Base-by-base conservation (phyloP, 1,140 invertebrate species). In the Saxidomus purpurata region DNA sequence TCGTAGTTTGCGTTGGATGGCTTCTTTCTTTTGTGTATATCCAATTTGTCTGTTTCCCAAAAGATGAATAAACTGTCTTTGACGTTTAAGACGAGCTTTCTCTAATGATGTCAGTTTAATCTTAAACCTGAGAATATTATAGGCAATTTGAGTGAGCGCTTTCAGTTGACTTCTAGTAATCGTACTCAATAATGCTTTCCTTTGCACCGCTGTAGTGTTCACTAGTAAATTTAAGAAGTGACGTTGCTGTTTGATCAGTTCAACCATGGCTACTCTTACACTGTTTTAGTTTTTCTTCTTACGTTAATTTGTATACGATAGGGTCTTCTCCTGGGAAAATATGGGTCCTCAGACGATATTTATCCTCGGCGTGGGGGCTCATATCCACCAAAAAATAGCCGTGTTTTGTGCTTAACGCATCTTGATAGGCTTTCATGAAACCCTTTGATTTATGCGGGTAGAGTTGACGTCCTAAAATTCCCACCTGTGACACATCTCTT, bases 351-450 rank as follows among this genome's bases (percentile, higher is more conserved):
- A 87, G 22, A 19, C 85, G 67, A 17, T 76, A 76, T 61, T 61
- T 34, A 25, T 87, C 52, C 15, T 67, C 47, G 6, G 0, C 47
- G 4, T 22, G 4, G 6, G 85, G 85, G 2, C 36, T 61, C 52
- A 87, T 52, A 63, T 87, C 69, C 4, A 87, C 22, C 4, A 87
- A 6, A 0, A 87, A 31, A 55, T 87, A 79, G 25, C 85, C 85
- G 71, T 61, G 69, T 1, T 34, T 0, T 9, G 17, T 3, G 13
- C 1, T n/a, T n/a, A 36, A 52, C 0, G 76, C 85, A 38, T 87
- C 85, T 77, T 59, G n/a, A 19, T 34, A 87, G 49, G 74, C 85
- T 34, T 87, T 63, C 71, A 87, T 40, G 19, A 80, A 47, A 19
- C 31, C 38, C 25, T 67, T 13, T 9, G 28, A 4, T 76, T 17